Evolutionary conservation across 2,797 vertebrate genomes (phyloP).

Genomic region (Tragopan temminckii): DNA sequence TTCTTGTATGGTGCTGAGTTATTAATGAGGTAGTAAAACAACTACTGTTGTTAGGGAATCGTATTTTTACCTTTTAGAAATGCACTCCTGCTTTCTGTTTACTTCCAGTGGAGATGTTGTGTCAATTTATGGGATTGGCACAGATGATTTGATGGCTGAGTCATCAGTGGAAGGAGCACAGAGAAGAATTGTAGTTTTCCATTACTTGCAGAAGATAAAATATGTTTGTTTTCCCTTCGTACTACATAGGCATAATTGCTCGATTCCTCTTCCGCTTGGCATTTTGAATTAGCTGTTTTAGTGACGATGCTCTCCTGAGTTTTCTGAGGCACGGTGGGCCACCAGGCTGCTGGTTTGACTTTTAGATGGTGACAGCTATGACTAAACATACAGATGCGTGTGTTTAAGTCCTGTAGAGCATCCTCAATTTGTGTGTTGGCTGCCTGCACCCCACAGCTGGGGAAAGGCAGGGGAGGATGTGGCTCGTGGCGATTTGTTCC

Average conservation of each 20-base stretch:
- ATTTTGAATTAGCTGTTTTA: neutral
- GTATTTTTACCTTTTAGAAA: neutral
- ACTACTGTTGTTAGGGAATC: neutral
- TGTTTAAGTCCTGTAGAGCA: neutral
- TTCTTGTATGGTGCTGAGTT: neutral
- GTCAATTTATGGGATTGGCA: neutral
- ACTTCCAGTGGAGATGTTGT: neutral
- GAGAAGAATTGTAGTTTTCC: neutral
- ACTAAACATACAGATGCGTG: neutral
- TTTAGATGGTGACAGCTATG: neutral
- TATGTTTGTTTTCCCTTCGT: neutral
- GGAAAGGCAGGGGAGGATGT: fast-evolving
- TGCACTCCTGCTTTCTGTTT: neutral
- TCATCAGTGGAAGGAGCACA: neutral
- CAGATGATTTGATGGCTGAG: neutral
- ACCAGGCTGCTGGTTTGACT: neutral
- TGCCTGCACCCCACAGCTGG: fast-evolving
- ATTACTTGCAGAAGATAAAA: neutral
- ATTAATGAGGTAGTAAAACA: neutral
- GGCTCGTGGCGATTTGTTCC: neutral
- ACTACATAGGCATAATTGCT: neutral
- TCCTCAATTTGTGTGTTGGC: neutral
- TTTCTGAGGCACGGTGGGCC: neutral
- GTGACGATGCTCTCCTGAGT: neutral
- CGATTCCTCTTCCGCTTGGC: neutral